A percentile compares a stretch with the other conserved stretches of the same genome.
Evolutionary conservation across 2,888 invertebrate species (phyloP).

Genomic region (Unio pictorum): DNA sequence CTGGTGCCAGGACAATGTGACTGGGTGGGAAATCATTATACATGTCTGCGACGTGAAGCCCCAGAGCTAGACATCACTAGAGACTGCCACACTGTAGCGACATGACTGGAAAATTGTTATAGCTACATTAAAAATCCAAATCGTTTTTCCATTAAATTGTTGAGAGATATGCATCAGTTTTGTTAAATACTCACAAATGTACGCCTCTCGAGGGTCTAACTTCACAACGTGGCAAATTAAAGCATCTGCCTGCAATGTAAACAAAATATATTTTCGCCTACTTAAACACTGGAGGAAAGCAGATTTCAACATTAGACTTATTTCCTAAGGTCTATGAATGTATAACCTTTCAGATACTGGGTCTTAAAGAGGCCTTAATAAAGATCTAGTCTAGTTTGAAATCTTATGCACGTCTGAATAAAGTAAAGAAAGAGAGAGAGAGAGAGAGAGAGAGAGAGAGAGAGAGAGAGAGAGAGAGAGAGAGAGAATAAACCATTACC

Average conservation of each 20-base stretch:
- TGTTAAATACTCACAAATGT: slow-evolving; percentile 47
- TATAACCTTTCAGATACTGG: no score
- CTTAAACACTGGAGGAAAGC: not conserved
- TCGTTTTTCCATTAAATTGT: no score
- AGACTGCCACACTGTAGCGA: no score
- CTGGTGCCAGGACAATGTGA: no score
- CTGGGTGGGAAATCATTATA: no score
- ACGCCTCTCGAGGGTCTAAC: slow-evolving; percentile 42
- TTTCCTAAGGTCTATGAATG: no score
- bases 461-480: not conserved
- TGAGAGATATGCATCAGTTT: not conserved
- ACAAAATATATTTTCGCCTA: not conserved
- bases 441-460: not conserved
- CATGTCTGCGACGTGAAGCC: no score
- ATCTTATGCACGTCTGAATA: no score
- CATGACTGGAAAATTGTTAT: no score
- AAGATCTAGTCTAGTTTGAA: not conserved
- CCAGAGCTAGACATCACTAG: no score
- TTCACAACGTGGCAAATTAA: slow-evolving; percentile 50
- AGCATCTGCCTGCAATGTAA: slow-evolving; percentile 44
- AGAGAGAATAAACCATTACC: slow-evolving; percentile 16
- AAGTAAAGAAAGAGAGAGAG: not conserved
- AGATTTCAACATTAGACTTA: not conserved
- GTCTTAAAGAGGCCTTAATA: not conserved
- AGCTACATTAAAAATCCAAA: no score